Conservation (phyloP, 1,140 invertebrate species). For the Halictus rubicundus region DNA sequence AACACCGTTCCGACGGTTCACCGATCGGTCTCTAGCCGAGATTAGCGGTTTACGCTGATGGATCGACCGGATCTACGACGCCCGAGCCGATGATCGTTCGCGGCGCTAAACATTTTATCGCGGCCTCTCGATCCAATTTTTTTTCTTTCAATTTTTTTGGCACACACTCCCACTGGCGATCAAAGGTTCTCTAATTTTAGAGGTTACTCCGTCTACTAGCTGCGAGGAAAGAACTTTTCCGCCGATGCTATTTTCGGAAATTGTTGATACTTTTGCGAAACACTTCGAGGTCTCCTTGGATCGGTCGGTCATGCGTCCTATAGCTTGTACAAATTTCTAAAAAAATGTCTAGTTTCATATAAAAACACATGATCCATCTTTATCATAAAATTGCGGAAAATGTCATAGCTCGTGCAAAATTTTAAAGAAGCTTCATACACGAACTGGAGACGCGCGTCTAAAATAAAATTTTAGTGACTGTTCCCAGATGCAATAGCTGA, state of each 20-base stretch:
- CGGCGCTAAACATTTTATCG: background rate
- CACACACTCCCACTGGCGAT: background rate
- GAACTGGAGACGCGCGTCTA: no score
- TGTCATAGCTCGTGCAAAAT: no score
- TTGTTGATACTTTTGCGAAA: no score
- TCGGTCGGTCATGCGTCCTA: background rate
- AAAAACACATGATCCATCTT: no score
- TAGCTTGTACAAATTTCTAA: no score
- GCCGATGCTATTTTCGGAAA: no score
- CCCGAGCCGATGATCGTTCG: background rate
- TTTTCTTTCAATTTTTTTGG: no score
- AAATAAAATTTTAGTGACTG: no score
- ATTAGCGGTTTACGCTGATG: background rate
- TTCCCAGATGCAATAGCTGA: no score
- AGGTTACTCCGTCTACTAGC: background rate
- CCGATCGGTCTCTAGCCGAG: background rate
- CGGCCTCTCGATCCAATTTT: background rate
- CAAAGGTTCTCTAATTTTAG: background rate
- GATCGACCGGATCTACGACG: background rate
- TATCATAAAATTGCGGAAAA: no score
- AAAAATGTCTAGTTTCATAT: no score
- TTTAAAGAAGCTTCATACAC: no score
- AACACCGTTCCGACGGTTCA: background rate
- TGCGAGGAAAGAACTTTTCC: background rate
- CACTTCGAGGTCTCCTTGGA: background rate